A percentile compares a stretch with the other conserved stretches of the same genome.
These are phyloP conservation scores for Zaprionus tsacasi DNA, from an alignment of 1,140 invertebrate species.

Conservation along the genomic window DNA sequence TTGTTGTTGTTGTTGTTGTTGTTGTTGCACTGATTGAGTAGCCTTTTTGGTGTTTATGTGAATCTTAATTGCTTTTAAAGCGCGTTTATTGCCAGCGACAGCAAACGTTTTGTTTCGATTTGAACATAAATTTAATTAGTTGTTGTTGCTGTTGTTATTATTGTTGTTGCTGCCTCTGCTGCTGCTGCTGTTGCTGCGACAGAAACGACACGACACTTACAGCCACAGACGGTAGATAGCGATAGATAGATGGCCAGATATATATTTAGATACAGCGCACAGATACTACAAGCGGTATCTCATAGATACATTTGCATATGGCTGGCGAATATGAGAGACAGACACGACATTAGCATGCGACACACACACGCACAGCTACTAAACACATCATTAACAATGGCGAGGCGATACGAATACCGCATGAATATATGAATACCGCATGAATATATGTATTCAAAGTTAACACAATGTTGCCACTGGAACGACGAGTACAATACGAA, in stretches of 20 bases:
- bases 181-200: slow-evolving; percentile 25
- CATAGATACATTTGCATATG: slow-evolving; percentile 52
- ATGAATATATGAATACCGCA: slow-evolving; percentile 1
- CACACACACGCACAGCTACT: slow-evolving; percentile 40
- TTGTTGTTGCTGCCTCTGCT: not conserved
- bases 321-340: slow-evolving; percentile 47
- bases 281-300: slow-evolving; percentile 23
- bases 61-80: slow-evolving; percentile 73
- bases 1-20: not conserved
- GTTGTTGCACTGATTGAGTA: slow-evolving; percentile 35
- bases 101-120: slow-evolving; percentile 60
- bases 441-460: slow-evolving; percentile 11
- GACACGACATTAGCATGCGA: slow-evolving; percentile 50
- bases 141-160: slow-evolving; percentile 22
- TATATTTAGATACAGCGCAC: slow-evolving; percentile 10
- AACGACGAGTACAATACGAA: slow-evolving; percentile 5
- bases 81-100: slow-evolving; percentile 67
- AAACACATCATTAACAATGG: slow-evolving; percentile 46
- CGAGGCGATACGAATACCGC: not conserved
- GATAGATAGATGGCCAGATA: slow-evolving; percentile 16
- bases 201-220: slow-evolving; percentile 66
- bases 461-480: not conserved
- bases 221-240: slow-evolving; percentile 33
- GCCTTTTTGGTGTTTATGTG: slow-evolving; percentile 47
- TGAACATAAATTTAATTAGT: slow-evolving; percentile 46